These are phyloP conservation scores for Lomographa bimaculata DNA, from an alignment of 2,888 invertebrate genomes.

Conservation along the genomic window DNA sequence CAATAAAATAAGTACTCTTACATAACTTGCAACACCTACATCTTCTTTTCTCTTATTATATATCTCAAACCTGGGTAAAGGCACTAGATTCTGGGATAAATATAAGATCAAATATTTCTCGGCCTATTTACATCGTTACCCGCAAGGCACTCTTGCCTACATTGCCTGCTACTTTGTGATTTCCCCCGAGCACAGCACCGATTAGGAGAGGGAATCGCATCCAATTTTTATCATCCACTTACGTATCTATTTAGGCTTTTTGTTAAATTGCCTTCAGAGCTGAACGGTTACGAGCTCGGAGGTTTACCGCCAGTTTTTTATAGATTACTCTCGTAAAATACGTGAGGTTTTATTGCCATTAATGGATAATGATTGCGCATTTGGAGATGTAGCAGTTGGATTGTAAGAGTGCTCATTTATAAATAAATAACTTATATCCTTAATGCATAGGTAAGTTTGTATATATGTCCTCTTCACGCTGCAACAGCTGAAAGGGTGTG, in stretches of 20 bases:
- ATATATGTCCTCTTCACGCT: not conserved
- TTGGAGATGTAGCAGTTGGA: slow-evolving; percentile 5
- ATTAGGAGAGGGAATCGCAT: slow-evolving; percentile 64
- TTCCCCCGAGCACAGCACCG: slow-evolving; percentile 62
- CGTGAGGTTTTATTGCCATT: slow-evolving; percentile 20
- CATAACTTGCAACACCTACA: too few relatives aligned
- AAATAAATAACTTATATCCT: too few relatives aligned
- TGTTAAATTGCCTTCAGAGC: slow-evolving; percentile 50
- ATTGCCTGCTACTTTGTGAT: slow-evolving; percentile 45
- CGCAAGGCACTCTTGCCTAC: slow-evolving; percentile 12
- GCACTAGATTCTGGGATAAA: slow-evolving; percentile 5
- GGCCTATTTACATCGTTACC: slow-evolving; percentile 21
- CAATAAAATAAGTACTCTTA: too few relatives aligned
- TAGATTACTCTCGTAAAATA: slow-evolving; percentile 27
- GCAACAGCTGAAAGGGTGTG: too few relatives aligned
- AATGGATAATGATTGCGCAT: slow-evolving; percentile 16
- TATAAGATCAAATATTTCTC: slow-evolving; percentile 19
- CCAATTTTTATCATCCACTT: slow-evolving; percentile 73
- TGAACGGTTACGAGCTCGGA: slow-evolving; percentile 37
- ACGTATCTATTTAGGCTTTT: slow-evolving; percentile 54
- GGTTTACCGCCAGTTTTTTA: slow-evolving; percentile 34
- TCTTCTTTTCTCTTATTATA: too few relatives aligned
- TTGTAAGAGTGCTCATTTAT: not conserved
- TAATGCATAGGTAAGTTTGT: too few relatives aligned
- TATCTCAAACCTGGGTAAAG: too few relatives aligned